Evolutionary conservation across 2,113 vertebrate species (phyloP), one percentile per base, ranked within the genome.

Genomic region (Tachuris rubrigastra): DNA sequence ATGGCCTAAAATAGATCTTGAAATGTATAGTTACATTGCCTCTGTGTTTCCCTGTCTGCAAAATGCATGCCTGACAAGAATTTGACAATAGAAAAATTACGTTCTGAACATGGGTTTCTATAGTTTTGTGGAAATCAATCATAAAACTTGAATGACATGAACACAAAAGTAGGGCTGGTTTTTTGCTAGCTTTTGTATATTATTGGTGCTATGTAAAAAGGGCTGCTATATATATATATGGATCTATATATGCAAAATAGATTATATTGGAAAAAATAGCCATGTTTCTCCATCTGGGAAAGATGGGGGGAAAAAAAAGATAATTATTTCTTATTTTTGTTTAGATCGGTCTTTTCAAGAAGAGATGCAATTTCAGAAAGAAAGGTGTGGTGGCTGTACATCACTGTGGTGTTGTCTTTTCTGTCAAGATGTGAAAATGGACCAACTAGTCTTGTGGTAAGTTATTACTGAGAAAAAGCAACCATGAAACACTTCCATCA

Each of bases 101-200:
- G 19, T 72, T 75, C 28, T 68, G 33, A 72, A 15, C 8, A 10
- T 39, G 3, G 4, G 0, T 58, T 85, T 79, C 30, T 24, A 5
- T 8, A n/a, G 23, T 58, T 85, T 30, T 55, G 23, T 80, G 35
- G 25, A 63, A 83, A 80, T 11, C 12, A n/a, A n/a, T 33, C 5
- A 5, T 65, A 22, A 73, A 55, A 46, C 9, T 56, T 77, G 4
- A 16, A 37, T n/a, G 11, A 33, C 8, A 35, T 27, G 9, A 68
- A 53, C 4, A 39, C 75, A 33, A 68, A 76, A 86, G 10, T 27
- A 28, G 22, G 11, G 3, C 1, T 0, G 1, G 23, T 14, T 20
- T 56, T 63, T 42, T 69, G 5, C 39, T 69, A 28, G 16, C 6
- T 85, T 74, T 42, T 75, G 2, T 62, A 1, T 49, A 9, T 35